phyloP scores from a whole-genome alignment of 2,797 vertebrate species.

The Tamandua tetradactyla region DNA sequence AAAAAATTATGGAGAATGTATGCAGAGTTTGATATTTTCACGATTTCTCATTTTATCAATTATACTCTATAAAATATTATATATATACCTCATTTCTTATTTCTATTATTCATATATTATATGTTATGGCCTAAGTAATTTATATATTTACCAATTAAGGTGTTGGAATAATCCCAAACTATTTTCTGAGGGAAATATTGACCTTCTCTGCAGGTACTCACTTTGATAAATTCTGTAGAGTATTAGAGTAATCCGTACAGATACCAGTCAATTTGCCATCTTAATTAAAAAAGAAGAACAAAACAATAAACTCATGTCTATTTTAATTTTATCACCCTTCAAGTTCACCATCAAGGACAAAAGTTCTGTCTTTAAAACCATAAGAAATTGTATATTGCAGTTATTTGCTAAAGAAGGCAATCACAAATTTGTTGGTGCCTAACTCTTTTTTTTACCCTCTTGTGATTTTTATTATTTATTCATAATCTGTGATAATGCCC shows the following conservation, averaged over 20 bases:
- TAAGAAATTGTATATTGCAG: not conserved
- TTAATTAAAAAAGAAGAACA: constrained; percentile 34
- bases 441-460: too few relatives aligned
- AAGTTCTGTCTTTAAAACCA: constrained; percentile 38
- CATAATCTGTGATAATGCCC: too few relatives aligned
- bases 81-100: not conserved
- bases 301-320: not conserved
- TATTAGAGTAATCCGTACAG: constrained; percentile 62
- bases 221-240: constrained; percentile 14
- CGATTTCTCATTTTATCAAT: not conserved
- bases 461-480: too few relatives aligned
- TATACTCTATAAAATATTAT: not conserved
- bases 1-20: not conserved
- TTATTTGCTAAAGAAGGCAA: not conserved
- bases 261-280: constrained; percentile 54
- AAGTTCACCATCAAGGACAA: constrained; percentile 39
- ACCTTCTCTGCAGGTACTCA: constrained; percentile 37
- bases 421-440: not conserved
- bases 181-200: constrained; percentile 38
- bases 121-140: not conserved
- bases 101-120: not conserved
- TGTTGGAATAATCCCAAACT: constrained; percentile 26
- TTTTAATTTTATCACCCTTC: constrained; percentile 37
- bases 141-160: constrained; percentile 24
- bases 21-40: not conserved